Base-by-base conservation (phyloP, 2,797 vertebrate genomes). In the Syncerus caffer region DNA sequence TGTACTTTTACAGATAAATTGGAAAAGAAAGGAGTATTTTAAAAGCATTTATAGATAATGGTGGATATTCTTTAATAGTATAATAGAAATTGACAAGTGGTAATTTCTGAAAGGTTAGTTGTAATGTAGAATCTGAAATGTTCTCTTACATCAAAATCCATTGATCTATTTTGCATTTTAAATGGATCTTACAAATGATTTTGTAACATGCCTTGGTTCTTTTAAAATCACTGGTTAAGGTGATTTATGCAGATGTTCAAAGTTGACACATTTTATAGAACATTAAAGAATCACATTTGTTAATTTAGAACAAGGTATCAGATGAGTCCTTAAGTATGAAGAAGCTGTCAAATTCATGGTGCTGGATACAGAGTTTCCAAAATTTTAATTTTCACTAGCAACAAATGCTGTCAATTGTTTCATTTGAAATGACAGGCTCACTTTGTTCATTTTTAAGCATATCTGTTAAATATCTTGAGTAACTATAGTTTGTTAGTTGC, bases 351-450 rank as follows among this genome's bases (percentile, higher is more conserved):
- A 2, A 55, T 55, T 97, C 9, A 6, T 91, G 31, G 23, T 94
- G 27, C 25, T 93, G 7, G 23, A 71, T 83, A 83, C 23, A 85
- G 29, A 25, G 23, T 85, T 96, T 96, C 29, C 31, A 85, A 9
- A 87, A 62, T 88, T 80, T 92, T 85, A 55, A 45, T 92, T 96
- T 98, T 90, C 64, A 89, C 42, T 93, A 91, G 27, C 55, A 93
- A 76, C 51, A 89, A 87, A 78, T 84, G 50, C 25, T 64, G 34
- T 92, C 76, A 88, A 0, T 95, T 96, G 82, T 74, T 93, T 97
- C 62, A 38, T 13, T 96, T 92, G 84, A 93, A 89, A 88, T 88
- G 50, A 90, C 76, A 94, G 21, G 1, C 45, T 60, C 14, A 53
- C 19, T 90, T 88, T 88, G 19, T 85, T 76, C 17, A 29, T 89